Evolutionary conservation across 1,140 invertebrate genomes (phyloP).

Genomic region (Achroia grisella): DNA sequence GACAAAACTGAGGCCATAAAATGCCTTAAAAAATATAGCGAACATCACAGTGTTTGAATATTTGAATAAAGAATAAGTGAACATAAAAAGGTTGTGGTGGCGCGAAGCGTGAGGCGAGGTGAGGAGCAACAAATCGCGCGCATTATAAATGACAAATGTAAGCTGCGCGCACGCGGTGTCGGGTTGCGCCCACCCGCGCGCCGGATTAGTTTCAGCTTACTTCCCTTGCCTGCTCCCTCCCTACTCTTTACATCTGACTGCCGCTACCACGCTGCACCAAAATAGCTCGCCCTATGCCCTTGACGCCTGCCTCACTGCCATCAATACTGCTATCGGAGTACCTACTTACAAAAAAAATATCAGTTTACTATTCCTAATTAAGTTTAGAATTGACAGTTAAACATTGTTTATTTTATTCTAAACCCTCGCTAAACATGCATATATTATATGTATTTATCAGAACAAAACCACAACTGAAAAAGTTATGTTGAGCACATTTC

Average conservation of each 20-base stretch:
- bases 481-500: no score
- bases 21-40: slow-evolving; percentile 45
- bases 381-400: slow-evolving; percentile 1
- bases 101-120: slow-evolving; percentile 22
- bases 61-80: slow-evolving; percentile 61
- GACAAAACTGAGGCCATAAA: slow-evolving; percentile 38
- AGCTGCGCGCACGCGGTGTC: slow-evolving; percentile 53
- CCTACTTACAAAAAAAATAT: slow-evolving; percentile 2
- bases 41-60: slow-evolving; percentile 39
- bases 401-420: no score
- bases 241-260: no score
- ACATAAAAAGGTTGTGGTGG: slow-evolving; percentile 50
- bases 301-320: slow-evolving; percentile 37
- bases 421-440: no score
- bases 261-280: no score
- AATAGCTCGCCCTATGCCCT: slow-evolving; percentile 26
- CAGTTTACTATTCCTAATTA: not conserved
- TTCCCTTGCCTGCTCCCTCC: slow-evolving; percentile 44
- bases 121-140: slow-evolving; percentile 68
- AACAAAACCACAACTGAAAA: no score
- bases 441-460: no score
- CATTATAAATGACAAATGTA: slow-evolving; percentile 73
- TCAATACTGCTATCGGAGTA: slow-evolving; percentile 32
- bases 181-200: slow-evolving; percentile 67
- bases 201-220: slow-evolving; percentile 69